Base-by-base conservation (phyloP, 2,888 invertebrate genomes). In the Oegoconia quadripuncta region DNA sequence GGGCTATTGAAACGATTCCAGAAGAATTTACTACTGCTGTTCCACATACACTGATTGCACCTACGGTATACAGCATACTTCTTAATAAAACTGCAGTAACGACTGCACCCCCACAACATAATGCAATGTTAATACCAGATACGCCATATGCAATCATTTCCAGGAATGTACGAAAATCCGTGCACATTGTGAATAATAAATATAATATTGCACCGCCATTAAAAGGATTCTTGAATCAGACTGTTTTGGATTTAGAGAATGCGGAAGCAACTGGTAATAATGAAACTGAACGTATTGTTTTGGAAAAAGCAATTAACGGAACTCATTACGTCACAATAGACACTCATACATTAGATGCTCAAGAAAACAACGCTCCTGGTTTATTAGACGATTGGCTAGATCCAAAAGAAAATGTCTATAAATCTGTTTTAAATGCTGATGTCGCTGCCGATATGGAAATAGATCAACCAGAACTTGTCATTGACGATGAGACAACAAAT, bases 201-300 rank as follows among this genome's bases (percentile, higher is more conserved):
- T 9, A 22, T 6, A 52, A 54, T 33, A 46, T 34, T 15, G 15
- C 34, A 15, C 40, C 46, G 5, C 28, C 26, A 11, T 12, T 45
- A 0, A 84, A 74, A 69, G 80, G 81, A 18, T 87, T 87, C 59
- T 59, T 87, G 29, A 87, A 87, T 62, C 76, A 83, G 69, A 82
- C 83, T 13, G 69, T 54, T 15, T 63, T 86, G 26, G 82, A 84
- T 37, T 60, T 67, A 1, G 79, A 82, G 59, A 79, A 79, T 17
- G 50, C 22, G 26, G 56, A 59, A 1, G 49, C 38, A 18, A 61
- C 53, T 25, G 25, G 6, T 3, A 40, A 48, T 22, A 82, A 77
- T 50, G 60, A 68, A 20, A 68, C 72, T 7, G 74, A 72, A 15
- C 55, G 68, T 16, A 78, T 86, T 41, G 28, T 83, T 16, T 44